Conservation (phyloP, 1,140 invertebrate genomes). For the Drosophila willistoni region DNA sequence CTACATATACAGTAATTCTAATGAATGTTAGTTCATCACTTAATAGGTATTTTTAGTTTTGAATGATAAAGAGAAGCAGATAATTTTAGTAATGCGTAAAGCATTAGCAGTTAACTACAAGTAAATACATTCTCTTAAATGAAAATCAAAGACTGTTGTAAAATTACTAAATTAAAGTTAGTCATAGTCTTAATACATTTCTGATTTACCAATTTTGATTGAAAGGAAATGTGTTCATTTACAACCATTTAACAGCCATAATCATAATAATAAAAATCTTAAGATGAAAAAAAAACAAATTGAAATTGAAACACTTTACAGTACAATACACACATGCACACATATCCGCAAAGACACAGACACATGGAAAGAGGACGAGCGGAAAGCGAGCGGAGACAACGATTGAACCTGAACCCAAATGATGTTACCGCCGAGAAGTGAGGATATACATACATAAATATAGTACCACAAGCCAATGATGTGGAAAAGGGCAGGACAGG, state of each 20-base stretch:
- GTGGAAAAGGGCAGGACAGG: conserved; percentile 65
- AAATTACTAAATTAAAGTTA: too few species aligned
- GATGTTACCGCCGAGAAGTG: conserved; percentile 7
- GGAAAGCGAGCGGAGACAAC: too few species aligned
- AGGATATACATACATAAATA: conserved; percentile 19
- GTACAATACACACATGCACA: conserved; percentile 6
- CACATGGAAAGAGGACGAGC: background rate
- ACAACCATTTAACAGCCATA: conserved; percentile 55
- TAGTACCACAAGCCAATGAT: conserved; percentile 52
- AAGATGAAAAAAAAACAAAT: conserved; percentile 35
- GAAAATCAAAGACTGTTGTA: too few species aligned
- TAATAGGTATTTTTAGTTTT: too few species aligned
- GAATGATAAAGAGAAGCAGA: too few species aligned
- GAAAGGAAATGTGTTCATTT: conserved; percentile 39
- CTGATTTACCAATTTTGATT: conserved; percentile 7
- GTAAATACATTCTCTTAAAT: too few species aligned
- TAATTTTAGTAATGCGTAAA: too few species aligned
- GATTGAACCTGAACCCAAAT: conserved; percentile 18
- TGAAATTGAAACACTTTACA: conserved; percentile 55
- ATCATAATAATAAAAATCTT: conserved; percentile 47
- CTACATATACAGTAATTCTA: too few species aligned
- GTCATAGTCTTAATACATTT: background rate
- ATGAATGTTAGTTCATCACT: too few species aligned
- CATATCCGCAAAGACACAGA: background rate
- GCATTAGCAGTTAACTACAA: too few species aligned